Base-by-base conservation (phyloP, 2,888 invertebrate species). In the Macrosiphum euphorbiae region DNA sequence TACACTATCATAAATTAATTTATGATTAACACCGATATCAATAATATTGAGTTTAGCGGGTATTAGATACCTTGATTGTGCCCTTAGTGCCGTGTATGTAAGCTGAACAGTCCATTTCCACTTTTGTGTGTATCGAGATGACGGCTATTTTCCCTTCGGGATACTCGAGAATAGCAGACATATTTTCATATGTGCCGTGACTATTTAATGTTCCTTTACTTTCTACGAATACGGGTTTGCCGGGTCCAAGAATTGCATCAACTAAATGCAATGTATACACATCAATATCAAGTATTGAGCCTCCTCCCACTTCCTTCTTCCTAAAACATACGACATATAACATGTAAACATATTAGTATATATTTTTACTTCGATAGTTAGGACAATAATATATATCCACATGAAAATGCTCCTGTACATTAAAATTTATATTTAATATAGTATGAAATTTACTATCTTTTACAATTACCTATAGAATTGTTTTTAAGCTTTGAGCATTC, bases 261-360 rank as follows among this genome's bases (percentile, higher is more conserved):
- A 97, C 97, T 61, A 98, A 96, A 95, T 98, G 98, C 28, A 98
- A 96, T 0, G 96, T 96, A 95, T 98, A 98, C 28, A 98, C 96
- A 0, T 98, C 98, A 88, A 98, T 96, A 95, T 98, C 98, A 94
- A 98, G 96, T 44, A 97, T 97, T 0, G 97, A 97, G 41, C 98
- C 98, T 35, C 98, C 98, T 35, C 98, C 98, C 89, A 97, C 95
- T 92, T 97, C 96, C 95, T 97, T 97, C 95, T 96, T 96, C n/a
- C 97, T 97, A 95, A 94, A 96, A 78, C 10, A 10, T 28, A 47
- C 50, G 11, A 28, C 5, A 50, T 13, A 67, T 88, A 20, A 67
- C 55, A 52, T 10, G 61, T 86, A 16, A 90, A 58, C 24, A 85
- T 50, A 89, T 52, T 28, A 24, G 24, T 35, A 13, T 50, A 7